A percentile compares a stretch with the other conserved stretches of the same genome.
phyloP scores from a whole-genome alignment of 2,113 vertebrate genomes.

The Syrmaticus mikado region DNA sequence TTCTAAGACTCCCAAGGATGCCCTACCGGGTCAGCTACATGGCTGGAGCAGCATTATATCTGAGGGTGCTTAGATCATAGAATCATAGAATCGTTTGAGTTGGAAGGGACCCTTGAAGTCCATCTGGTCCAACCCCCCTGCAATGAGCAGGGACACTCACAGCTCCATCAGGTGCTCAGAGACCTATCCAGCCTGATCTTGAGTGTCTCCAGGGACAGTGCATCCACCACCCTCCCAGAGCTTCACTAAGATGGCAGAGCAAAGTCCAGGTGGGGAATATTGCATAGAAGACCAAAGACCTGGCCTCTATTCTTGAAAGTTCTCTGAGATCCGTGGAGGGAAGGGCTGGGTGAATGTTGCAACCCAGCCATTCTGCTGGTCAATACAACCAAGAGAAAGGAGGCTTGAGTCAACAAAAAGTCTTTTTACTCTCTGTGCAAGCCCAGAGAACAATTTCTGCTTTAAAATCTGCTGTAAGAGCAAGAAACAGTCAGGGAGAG shows the following conservation, averaged over 20 bases:
- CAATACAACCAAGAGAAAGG: not conserved
- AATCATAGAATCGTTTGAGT: too few relatives aligned
- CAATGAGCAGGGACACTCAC: too few relatives aligned
- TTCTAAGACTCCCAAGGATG: not conserved
- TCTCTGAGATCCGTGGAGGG: not conserved
- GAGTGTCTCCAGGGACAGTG: too few relatives aligned
- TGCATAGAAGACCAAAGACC: not conserved
- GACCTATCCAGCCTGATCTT: too few relatives aligned
- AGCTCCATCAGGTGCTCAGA: too few relatives aligned
- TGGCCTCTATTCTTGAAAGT: not conserved
- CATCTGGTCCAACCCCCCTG: too few relatives aligned
- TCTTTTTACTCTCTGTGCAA: not conserved
- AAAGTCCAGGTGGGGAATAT: accelerated
- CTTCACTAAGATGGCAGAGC: accelerated
- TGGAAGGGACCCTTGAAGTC: too few relatives aligned
- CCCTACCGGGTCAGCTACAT: not conserved
- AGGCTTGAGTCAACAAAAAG: not conserved
- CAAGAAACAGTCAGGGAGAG: not conserved
- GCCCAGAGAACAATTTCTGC: not conserved
- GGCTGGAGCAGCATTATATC: not conserved
- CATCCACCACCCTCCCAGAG: too few relatives aligned
- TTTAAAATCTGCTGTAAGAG: not conserved
- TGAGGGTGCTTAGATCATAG: not conserved
- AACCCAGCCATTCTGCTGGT: not conserved
- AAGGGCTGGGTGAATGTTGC: not conserved